phyloP scores from a whole-genome alignment of 2,888 invertebrate genomes.

The Eledona agricola region DNA sequence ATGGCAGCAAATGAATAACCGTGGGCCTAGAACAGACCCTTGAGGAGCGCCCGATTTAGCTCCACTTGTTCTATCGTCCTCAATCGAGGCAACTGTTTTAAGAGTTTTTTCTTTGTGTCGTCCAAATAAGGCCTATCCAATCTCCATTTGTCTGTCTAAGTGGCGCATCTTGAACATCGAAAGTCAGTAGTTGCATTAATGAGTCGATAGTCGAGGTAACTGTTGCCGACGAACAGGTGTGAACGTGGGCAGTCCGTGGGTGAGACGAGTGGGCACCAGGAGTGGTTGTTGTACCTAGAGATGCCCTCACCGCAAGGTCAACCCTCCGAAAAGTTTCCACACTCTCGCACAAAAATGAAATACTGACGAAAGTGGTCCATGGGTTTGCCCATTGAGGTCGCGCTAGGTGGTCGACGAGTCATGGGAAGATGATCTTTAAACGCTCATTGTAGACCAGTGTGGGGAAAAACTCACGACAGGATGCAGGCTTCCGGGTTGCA shows the following conservation, averaged over 20 bases:
- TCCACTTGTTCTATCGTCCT: neutral
- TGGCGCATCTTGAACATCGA: constrained; percentile 30
- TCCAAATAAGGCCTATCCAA: constrained; percentile 37
- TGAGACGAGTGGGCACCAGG: constrained; percentile 36
- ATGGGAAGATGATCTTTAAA: too few species aligned
- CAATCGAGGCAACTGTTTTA: constrained; percentile 26
- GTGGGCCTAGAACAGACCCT: too few species aligned
- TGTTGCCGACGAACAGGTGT: constrained; percentile 49
- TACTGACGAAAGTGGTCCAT: too few species aligned
- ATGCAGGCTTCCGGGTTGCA: too few species aligned
- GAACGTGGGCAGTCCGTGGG: constrained; percentile 48
- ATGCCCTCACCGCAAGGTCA: constrained; percentile 42
- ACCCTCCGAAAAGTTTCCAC: too few species aligned
- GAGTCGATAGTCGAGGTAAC: constrained; percentile 45
- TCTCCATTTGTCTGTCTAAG: constrained; percentile 37
- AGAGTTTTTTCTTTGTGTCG: constrained; percentile 7
- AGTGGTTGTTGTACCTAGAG: constrained; percentile 38
- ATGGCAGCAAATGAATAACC: too few species aligned
- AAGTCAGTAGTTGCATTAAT: constrained; percentile 42
- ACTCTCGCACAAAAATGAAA: too few species aligned
- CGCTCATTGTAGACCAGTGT: too few species aligned
- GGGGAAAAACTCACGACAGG: too few species aligned
- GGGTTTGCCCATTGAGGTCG: too few species aligned
- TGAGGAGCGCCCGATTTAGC: too few species aligned
- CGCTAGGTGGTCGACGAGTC: too few species aligned